phyloP scores from a whole-genome alignment of 2,113 vertebrate species.

The Ceyx melanurus region DNA sequence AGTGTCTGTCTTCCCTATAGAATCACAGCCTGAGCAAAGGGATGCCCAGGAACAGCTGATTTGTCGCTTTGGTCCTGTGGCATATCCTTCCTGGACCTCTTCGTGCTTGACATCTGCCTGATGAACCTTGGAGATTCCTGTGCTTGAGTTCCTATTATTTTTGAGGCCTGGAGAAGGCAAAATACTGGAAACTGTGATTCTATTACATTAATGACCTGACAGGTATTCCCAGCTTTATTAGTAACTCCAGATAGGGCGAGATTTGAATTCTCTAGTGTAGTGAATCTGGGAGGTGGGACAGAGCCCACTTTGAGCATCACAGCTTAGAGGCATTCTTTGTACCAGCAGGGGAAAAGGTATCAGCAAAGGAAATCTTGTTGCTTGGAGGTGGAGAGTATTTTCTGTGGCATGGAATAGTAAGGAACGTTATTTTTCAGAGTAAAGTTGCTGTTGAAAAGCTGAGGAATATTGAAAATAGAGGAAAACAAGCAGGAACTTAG shows the following conservation, averaged over 20 bases:
- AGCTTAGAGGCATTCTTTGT: neutral
- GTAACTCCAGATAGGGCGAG: neutral
- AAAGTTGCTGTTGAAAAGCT: neutral
- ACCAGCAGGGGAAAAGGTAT: neutral
- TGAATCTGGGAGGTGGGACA: rapidly evolving
- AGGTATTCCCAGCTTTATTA: neutral
- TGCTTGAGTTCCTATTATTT: neutral
- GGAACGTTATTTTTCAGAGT: neutral
- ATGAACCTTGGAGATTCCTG: neutral
- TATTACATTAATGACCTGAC: neutral
- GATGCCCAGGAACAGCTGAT: neutral
- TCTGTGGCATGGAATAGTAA: neutral
- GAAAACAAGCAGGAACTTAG: neutral
- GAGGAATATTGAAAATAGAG: neutral
- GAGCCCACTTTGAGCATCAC: neutral
- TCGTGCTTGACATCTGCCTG: neutral
- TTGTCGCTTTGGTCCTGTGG: neutral
- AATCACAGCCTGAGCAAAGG: neutral
- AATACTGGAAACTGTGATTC: neutral
- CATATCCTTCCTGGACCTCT: neutral
- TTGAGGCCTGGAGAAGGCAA: neutral
- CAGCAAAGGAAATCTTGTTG: neutral
- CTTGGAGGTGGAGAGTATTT: neutral
- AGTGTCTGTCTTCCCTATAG: neutral
- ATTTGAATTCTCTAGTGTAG: neutral